phyloP scores from a whole-genome alignment of 2,888 invertebrate genomes.

The Oligia latruncula region DNA sequence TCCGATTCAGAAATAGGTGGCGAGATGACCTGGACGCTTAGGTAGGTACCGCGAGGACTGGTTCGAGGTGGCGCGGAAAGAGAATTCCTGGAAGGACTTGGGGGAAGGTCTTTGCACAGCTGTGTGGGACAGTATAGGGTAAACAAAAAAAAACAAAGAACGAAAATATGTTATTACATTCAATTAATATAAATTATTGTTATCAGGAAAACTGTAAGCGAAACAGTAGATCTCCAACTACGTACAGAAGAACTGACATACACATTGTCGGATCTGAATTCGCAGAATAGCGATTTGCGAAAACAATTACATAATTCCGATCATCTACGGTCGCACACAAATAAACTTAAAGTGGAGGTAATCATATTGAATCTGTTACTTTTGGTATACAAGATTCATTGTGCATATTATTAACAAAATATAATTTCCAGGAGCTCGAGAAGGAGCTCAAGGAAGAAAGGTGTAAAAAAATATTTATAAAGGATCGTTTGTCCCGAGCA shows the following conservation, averaged over 20 bases:
- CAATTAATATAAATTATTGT: slow-evolving; percentile 29
- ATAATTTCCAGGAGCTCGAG: slow-evolving; percentile 78
- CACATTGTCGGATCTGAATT: slow-evolving; percentile 77
- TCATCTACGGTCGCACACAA: slow-evolving; percentile 72
- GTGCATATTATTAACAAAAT: background rate
- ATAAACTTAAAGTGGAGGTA: slow-evolving; percentile 79
- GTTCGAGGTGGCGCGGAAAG: background rate
- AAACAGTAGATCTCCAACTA: slow-evolving; percentile 77
- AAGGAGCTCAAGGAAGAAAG: slow-evolving; percentile 83
- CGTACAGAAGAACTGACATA: slow-evolving; percentile 78
- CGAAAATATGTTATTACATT: background rate
- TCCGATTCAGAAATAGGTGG: background rate
- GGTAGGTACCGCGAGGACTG: background rate
- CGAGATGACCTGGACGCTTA: background rate
- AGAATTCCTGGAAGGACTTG: background rate
- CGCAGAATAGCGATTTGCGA: slow-evolving; percentile 79
- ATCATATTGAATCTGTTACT: background rate
- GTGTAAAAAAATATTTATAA: slow-evolving; percentile 72
- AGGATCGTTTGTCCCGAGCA: slow-evolving; percentile 75
- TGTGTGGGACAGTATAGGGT: background rate
- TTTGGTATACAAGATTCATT: background rate
- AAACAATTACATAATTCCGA: slow-evolving; percentile 79
- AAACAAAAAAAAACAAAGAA: background rate
- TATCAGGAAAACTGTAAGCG: slow-evolving; percentile 79
- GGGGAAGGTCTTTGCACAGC: background rate